Evolutionary conservation across 2,888 invertebrate species (phyloP).

Genomic region (Vesta saturnalis): DNA sequence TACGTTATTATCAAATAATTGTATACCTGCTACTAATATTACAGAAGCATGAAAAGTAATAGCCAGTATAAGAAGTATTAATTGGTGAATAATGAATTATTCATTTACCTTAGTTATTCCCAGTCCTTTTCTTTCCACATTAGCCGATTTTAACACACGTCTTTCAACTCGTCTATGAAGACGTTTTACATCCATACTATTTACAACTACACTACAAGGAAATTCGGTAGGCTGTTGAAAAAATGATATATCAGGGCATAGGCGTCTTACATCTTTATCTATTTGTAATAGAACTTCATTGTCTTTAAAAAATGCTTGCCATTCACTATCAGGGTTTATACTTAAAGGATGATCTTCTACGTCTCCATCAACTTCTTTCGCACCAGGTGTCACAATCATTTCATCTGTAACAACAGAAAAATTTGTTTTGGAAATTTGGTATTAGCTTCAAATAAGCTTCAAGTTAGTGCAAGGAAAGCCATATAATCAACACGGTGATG

Average conservation of each 20-base stretch:
- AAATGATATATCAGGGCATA: constrained; percentile 97
- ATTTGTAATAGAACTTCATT: constrained; percentile 98
- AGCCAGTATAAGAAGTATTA: background rate
- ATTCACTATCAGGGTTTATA: constrained; percentile 94
- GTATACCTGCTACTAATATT: constrained; percentile 49
- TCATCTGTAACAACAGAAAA: constrained; percentile 73
- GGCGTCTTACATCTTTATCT: constrained; percentile 93
- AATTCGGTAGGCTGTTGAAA: constrained; percentile 95
- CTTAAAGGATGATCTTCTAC: constrained; percentile 90
- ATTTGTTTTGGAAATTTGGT: constrained; percentile 2
- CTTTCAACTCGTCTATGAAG: constrained; percentile 90
- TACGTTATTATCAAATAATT: constrained; percentile 1
- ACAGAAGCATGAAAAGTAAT: constrained; percentile 33
- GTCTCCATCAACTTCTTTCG: constrained; percentile 67
- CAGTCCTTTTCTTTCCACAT: constrained; percentile 86
- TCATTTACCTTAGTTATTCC: constrained; percentile 85
- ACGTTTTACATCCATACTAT: constrained; percentile 83
- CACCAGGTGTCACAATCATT: constrained; percentile 86
- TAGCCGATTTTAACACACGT: constrained; percentile 85
- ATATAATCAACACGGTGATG: no score
- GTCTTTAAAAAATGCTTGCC: constrained; percentile 96
- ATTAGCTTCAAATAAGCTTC: no score
- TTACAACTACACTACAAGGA: constrained; percentile 84
- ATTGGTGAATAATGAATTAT: background rate
- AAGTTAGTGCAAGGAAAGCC: no score